phyloP scores from a whole-genome alignment of 2,888 invertebrate species.

The Tenthredo mesomela region DNA sequence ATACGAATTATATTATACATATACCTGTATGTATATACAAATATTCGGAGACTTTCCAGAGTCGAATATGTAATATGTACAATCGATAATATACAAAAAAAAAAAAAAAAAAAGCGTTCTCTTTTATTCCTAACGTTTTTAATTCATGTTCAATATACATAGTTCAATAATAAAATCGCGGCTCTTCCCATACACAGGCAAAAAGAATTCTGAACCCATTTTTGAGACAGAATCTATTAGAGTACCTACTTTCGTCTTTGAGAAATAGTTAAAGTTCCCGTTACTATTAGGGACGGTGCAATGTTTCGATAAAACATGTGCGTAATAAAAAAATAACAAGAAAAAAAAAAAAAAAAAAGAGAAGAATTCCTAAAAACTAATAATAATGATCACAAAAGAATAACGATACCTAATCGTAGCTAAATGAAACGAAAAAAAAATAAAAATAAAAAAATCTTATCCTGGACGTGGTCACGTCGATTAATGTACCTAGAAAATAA shows the following conservation, averaged over 20 bases:
- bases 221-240: neutral
- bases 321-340: neutral
- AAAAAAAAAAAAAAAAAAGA: too few relatives aligned
- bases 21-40: neutral
- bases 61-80: conserved; percentile 49
- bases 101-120: too few relatives aligned
- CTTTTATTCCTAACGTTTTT: neutral
- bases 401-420: neutral
- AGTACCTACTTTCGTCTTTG: neutral
- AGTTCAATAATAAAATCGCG: neutral
- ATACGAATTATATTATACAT: conserved; percentile 1
- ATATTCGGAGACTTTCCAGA: neutral
- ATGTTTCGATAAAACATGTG: neutral
- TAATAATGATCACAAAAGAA: neutral
- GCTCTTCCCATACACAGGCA: neutral
- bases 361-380: neutral
- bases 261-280: neutral
- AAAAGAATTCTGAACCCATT: neutral
- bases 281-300: neutral
- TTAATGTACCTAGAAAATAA: conserved; percentile 35
- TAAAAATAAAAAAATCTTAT: neutral
- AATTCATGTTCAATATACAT: neutral
- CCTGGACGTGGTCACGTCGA: conserved; percentile 5
- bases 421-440: neutral
- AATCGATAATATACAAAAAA: neutral